These are phyloP conservation scores for Penaeus indicus DNA, from an alignment of 1,140 invertebrate species.

Conservation along the genomic window DNA sequence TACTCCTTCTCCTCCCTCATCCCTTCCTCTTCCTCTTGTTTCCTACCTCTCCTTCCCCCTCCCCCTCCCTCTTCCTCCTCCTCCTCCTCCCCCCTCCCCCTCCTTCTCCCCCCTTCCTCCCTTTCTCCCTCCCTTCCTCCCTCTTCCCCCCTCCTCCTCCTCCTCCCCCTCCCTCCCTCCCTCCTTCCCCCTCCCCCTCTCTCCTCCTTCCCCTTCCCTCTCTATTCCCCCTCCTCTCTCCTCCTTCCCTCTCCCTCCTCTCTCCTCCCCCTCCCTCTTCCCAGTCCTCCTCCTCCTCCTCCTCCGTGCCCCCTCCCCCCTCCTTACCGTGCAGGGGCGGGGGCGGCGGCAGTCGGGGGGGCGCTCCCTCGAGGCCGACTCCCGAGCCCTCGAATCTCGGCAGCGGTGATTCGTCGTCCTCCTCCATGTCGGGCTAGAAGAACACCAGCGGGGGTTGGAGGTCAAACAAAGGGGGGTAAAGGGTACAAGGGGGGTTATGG, in stretches of 20 bases:
- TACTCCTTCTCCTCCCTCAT: neutral
- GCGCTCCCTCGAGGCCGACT: neutral
- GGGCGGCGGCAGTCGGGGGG: constrained; percentile 33
- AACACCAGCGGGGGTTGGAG: no score
- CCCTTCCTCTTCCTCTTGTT: neutral
- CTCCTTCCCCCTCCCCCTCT: neutral
- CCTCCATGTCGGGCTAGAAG: constrained; percentile 30
- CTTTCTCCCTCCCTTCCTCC: neutral
- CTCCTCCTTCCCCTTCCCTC: neutral
- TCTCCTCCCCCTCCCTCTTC: neutral
- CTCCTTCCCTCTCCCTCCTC: neutral
- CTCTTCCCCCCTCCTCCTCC: no score
- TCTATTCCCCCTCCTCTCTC: no score
- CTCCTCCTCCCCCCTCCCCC: neutral
- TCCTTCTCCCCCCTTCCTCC: neutral
- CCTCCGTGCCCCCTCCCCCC: neutral
- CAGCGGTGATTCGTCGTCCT: constrained; percentile 5
- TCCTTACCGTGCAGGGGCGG: constrained; percentile 44
- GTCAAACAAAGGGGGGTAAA: no score
- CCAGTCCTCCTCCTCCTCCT: no score
- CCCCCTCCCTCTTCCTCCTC: neutral
- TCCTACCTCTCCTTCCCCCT: neutral
- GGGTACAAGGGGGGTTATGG: no score
- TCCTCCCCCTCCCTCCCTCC: neutral
- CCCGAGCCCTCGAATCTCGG: constrained; percentile 39